phyloP scores from a whole-genome alignment of 2,797 vertebrate genomes.

The Cyclopterus lumpus region DNA sequence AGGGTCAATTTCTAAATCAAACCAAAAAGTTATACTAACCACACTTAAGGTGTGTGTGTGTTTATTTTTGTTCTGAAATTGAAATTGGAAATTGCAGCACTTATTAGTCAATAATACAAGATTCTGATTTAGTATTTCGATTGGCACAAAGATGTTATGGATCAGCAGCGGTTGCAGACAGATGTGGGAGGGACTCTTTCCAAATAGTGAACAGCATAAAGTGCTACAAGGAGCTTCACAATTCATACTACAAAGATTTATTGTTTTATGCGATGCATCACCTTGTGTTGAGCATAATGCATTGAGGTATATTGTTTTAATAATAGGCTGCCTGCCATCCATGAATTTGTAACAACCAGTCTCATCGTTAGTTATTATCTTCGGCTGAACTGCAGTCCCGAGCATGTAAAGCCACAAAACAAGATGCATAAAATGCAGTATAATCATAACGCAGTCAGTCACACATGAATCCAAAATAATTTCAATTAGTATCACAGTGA shows the following conservation, averaged over 20 bases:
- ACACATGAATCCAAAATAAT: conserved; percentile 56
- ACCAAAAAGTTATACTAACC: conserved; percentile 6
- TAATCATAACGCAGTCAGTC: conserved; percentile 54
- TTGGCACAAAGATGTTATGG: no score
- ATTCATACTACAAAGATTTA: background rate
- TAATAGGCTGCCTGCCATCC: conserved; percentile 3
- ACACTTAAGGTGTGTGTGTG: background rate
- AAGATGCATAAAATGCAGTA: conserved; percentile 32
- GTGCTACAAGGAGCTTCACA: background rate
- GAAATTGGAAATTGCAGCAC: background rate
- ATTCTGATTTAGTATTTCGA: no score
- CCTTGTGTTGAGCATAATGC: background rate
- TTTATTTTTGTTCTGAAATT: conserved; percentile 15
- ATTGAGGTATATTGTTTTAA: conserved; percentile 5
- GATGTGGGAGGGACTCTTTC: background rate
- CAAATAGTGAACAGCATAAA: background rate
- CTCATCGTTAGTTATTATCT: conserved; percentile 16
- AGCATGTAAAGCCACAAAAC: conserved; percentile 40
- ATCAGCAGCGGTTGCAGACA: conserved; percentile 7
- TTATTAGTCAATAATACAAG: conserved; percentile 7
- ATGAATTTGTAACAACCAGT: conserved; percentile 30
- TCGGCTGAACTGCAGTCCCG: conserved; percentile 8
- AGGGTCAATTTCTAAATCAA: conserved; percentile 39
- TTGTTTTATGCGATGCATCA: background rate
- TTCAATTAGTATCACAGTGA: conserved; percentile 62